Evolutionary conservation across 2,888 invertebrate species (phyloP).

Genomic region (Hemithea aestivaria): DNA sequence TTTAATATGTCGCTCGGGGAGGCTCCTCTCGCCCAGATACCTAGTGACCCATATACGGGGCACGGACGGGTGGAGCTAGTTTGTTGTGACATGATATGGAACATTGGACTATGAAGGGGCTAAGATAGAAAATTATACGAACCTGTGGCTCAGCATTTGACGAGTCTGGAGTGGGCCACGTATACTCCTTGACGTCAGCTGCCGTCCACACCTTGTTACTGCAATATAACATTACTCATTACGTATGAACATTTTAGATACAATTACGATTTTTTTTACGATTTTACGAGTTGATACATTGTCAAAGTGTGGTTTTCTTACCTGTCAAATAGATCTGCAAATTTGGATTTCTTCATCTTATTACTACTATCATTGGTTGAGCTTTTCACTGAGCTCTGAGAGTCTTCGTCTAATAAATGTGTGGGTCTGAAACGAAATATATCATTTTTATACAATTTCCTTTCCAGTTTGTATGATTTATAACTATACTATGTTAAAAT

Average conservation of each 20-base stretch:
- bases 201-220: conserved; percentile 84
- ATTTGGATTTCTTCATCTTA: conserved; percentile 68
- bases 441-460: neutral
- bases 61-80: too few species aligned
- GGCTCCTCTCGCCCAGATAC: too few species aligned
- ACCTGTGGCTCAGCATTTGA: conserved; percentile 59
- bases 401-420: conserved; percentile 84
- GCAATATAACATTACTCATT: conserved; percentile 28
- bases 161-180: conserved; percentile 86
- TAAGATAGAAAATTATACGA: conserved; percentile 5
- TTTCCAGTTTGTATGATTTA: too few species aligned
- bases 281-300: too few species aligned
- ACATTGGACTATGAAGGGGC: too few species aligned
- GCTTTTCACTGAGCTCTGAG: conserved; percentile 90
- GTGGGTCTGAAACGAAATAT: conserved; percentile 53
- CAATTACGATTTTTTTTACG: too few species aligned
- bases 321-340: conserved; percentile 73
- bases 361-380: conserved; percentile 83
- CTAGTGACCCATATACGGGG: too few species aligned
- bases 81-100: too few species aligned
- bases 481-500: too few species aligned
- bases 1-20: too few species aligned
- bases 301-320: conserved; percentile 24
- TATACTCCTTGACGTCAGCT: conserved; percentile 94
- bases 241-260: too few species aligned